Evolutionary conservation across 1,140 invertebrate genomes (phyloP), one percentile per base, ranked within the genome.

Genomic region (Danaus plexippus): DNA sequence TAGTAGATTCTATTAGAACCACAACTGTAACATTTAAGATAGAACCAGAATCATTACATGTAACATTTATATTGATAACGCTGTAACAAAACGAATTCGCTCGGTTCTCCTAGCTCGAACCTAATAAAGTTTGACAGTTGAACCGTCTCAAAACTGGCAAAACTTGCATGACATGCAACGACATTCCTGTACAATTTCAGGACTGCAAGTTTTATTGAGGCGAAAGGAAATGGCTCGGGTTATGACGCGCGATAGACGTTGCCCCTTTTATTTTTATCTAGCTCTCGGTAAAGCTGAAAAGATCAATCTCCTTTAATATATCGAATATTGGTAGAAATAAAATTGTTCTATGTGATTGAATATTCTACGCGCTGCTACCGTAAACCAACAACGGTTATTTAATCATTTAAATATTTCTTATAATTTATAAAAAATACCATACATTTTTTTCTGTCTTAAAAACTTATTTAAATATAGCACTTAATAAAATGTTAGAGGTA

Each of bases 191-290:
- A 59, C 59, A 64, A 59, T 61, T 62, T 46, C 57, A 53, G 47
- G 52, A 52, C 41, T 64, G 43, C 55, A 52, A 65, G 59, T 71
- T 71, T 61, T 66, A 66, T 66, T 71, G 63, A 53, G 59, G 59
- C 50, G 13, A 47, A 57, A 57, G 50, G 51, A 53, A 62, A 58
- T 61, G 53, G 44, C 43, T 43, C 53, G 48, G 51, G 64, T 50
- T 59, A 57, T 57, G 57, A 54, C 40, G 47, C 22, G 45, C 52
- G 47, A 48, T 51, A 44, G 50, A 53, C 46, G 11, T 5, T 41
- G 45, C 42, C 22, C 22, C 50, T 62, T 55, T 58, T 59, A 59
- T 59, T 58, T 52, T 43, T 52, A 52, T 58, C n/a, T 12, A 15
- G 50, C 51, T 59, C 40, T 53, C 15, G 13, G 45, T 43, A 43